Conservation (phyloP, 2,113 vertebrate species). For the Phyllostomus hastatus region DNA sequence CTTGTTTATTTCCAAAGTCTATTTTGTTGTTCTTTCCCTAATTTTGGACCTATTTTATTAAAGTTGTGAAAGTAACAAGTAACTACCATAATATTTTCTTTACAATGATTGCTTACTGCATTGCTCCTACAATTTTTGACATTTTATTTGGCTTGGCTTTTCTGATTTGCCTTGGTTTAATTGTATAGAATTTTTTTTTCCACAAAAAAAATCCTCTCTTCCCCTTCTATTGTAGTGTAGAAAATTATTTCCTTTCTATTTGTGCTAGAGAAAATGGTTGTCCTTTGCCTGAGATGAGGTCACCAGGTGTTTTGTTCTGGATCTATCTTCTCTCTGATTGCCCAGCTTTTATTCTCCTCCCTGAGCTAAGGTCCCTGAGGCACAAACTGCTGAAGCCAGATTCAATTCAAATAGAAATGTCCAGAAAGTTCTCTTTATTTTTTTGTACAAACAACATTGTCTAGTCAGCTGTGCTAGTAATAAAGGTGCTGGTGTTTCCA, state of each 20-base stretch:
- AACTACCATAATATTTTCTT: background rate
- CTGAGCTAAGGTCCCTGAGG: background rate
- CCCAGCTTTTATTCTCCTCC: background rate
- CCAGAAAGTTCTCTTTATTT: background rate
- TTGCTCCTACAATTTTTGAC: background rate
- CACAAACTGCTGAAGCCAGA: background rate
- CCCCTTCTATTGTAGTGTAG: rapidly evolving
- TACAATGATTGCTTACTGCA: background rate
- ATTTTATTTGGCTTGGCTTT: background rate
- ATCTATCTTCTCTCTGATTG: background rate
- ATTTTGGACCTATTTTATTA: background rate
- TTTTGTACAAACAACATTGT: background rate
- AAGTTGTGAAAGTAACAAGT: background rate
- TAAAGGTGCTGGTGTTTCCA: background rate
- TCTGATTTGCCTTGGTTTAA: background rate
- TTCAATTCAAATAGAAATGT: background rate
- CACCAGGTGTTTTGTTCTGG: background rate
- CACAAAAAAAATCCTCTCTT: background rate
- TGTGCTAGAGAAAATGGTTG: background rate
- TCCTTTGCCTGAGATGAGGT: background rate
- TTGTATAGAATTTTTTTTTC: background rate
- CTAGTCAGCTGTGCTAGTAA: background rate
- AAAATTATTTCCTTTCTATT: background rate
- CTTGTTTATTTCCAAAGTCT: background rate
- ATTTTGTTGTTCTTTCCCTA: background rate